Base-by-base conservation (phyloP, 2,888 invertebrate genomes). In the Piscicola geometra region DNA sequence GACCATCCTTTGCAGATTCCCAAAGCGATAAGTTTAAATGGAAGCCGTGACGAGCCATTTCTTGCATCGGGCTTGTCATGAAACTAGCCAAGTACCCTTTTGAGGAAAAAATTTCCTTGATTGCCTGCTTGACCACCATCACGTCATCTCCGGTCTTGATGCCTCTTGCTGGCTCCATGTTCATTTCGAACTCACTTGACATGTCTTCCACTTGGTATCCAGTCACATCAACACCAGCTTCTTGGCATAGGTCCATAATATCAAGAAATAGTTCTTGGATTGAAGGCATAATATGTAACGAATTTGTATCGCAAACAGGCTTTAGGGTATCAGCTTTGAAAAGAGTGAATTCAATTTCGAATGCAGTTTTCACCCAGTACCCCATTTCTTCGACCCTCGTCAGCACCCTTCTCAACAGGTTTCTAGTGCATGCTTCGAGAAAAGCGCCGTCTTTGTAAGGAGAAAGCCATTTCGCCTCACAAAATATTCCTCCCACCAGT, bases 1-100 rank as follows among this genome's bases (percentile, higher is more conserved):
- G 56, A 2, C 52, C 68, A 18, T 41, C 70, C 25, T 18, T 50
- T 41, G 69, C 36, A 5, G 12, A 18, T 5, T 5, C 5, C 78
- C 78, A 78, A 30, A 80, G 76, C 15, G 80, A 80, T 41, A 77
- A 77, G 76, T 80, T 80, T 75, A 75, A 77, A 73, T 80, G 80
- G 5, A 76, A 64, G 3, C 76, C 78, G 73, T 77, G 79, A 9
- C 73, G 70, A 0, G 71, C 68, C n/a, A 50, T 30, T 1, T 66
- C 56, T 18, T 52, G 28, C 64, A 56, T 15, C 9, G 78, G 76
- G 36, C 76, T 73, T n/a, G 78, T 73, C 80, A 80, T 80, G 79
- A 81, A 80, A 15, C 72, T 76, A 9, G 77, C 77, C 50, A 69
- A 21, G 12, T 60, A 36, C 12, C 76, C 76, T 12, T 50, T 32